phyloP scores from a whole-genome alignment of 2,888 invertebrate species.

The Apoderus coryli region DNA sequence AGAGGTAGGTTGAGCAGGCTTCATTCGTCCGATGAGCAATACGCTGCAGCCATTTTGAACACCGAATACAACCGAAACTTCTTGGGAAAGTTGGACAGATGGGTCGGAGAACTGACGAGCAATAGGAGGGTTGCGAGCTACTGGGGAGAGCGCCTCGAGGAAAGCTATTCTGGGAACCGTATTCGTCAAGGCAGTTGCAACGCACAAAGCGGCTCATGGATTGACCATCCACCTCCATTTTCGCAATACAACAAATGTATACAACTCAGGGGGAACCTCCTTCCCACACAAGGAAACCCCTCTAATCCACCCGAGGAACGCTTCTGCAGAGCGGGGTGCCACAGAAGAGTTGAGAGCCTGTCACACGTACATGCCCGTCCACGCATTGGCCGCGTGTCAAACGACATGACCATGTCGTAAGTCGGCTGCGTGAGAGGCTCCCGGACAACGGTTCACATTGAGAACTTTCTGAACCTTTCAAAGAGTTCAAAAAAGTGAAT shows the following conservation, averaged over 20 bases:
- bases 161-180: constrained; percentile 15
- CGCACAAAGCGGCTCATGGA: constrained; percentile 12
- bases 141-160: constrained; percentile 8
- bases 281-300: constrained; percentile 21
- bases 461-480: too few relatives aligned
- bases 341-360: constrained; percentile 12
- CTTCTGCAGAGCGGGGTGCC: constrained; percentile 19
- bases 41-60: not conserved
- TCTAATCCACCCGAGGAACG: constrained; percentile 19
- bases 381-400: too few relatives aligned
- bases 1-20: not conserved
- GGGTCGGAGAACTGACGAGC: not conserved
- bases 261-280: constrained; percentile 19
- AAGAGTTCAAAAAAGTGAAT: too few relatives aligned
- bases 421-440: too few relatives aligned
- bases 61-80: not conserved
- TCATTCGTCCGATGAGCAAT: not conserved
- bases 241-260: constrained; percentile 19
- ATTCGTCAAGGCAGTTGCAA: constrained; percentile 2
- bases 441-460: too few relatives aligned
- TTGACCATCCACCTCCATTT: constrained; percentile 15
- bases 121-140: not conserved
- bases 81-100: not conserved
- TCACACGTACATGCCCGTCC: constrained; percentile 8
- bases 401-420: too few relatives aligned